Base-by-base conservation (phyloP, 2,888 invertebrate genomes). In the Melanotus villosus region DNA sequence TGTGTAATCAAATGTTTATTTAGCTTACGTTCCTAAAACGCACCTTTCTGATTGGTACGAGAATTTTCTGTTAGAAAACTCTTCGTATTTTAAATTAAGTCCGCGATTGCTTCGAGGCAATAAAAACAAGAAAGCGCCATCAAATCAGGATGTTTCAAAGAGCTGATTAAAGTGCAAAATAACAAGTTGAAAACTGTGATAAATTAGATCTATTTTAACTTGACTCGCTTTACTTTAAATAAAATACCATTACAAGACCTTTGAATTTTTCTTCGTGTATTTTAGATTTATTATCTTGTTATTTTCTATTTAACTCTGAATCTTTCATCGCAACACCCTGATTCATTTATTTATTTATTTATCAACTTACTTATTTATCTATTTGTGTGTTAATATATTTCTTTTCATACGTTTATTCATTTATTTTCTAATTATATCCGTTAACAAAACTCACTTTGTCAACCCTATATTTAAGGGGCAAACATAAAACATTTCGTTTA, bases 121-220 rank as follows among this genome's bases (percentile, higher is more conserved):
- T 63, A 63, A 62, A 66, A 66, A 70, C 56, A 66, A 65, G 63
- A 63, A 43, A 38, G 57, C 36, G 34, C 32, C 62, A 34, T 62
- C 69, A 65, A 69, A 69, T 69, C 65, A 69, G 54, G 62, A 69
- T 65, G 65, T 60, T 69, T 65, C 69, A 65, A 69, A 69, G 65
- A 56, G 34, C 59, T 69, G 65, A 69, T 69, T 69, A 69, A 69
- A 60, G 60, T 69, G 47, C 45, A 65, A 69, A 69, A 69, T 69
- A 69, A 59, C 52, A 68, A 38, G 54, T 32, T 41, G 58, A 64
- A 65, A 64, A 59, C 50, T 69, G 64, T 65, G 59, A 65, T 59
- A 65, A 69, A 69, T 68, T 68, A 64, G 58, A 56, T 68, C 26
- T 65, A 16, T 47, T 50, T 50, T 52, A 63, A 54, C 52, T 38